phyloP scores from a whole-genome alignment of 2,888 invertebrate genomes.

The Panopea generosa region DNA sequence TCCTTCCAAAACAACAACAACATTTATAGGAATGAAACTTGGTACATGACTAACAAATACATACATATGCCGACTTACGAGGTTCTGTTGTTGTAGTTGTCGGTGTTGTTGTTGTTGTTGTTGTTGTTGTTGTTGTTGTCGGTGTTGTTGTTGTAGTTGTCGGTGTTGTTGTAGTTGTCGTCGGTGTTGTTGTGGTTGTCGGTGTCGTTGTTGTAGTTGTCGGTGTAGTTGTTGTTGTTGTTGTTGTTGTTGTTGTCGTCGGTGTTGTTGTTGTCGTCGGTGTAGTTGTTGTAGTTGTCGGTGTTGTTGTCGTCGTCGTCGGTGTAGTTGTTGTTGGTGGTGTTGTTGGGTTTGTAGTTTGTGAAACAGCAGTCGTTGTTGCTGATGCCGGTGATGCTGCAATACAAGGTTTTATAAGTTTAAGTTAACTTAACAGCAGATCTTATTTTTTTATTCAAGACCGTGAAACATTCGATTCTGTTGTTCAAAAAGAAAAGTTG shows the following conservation, averaged over 20 bases:
- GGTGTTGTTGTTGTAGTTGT: slow-evolving; percentile 30
- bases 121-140: slow-evolving; percentile 12
- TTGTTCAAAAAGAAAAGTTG: too few relatives aligned
- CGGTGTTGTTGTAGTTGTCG: background rate
- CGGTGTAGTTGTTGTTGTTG: slow-evolving; percentile 12
- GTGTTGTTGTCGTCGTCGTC: slow-evolving; percentile 4
- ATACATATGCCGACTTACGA: background rate
- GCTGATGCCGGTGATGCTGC: slow-evolving; percentile 19
- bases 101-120: too few relatives aligned
- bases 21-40: too few relatives aligned
- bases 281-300: slow-evolving; percentile 7
- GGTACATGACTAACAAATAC: too few relatives aligned
- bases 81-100: background rate
- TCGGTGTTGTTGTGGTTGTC: slow-evolving; percentile 6
- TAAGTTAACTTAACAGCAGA: too few relatives aligned
- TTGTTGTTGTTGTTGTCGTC: slow-evolving; percentile 5
- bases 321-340: slow-evolving; percentile 3
- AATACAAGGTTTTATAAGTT: background rate
- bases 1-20: too few relatives aligned
- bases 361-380: background rate
- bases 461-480: too few relatives aligned
- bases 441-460: too few relatives aligned
- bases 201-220: slow-evolving; percentile 23
- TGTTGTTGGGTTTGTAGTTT: slow-evolving; percentile 7
- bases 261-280: slow-evolving; percentile 13